A percentile compares a stretch with the other conserved stretches of the same genome.
These are phyloP conservation scores for Helicoverpa zea DNA, from an alignment of 1,140 invertebrate genomes.

Conservation along the genomic window DNA sequence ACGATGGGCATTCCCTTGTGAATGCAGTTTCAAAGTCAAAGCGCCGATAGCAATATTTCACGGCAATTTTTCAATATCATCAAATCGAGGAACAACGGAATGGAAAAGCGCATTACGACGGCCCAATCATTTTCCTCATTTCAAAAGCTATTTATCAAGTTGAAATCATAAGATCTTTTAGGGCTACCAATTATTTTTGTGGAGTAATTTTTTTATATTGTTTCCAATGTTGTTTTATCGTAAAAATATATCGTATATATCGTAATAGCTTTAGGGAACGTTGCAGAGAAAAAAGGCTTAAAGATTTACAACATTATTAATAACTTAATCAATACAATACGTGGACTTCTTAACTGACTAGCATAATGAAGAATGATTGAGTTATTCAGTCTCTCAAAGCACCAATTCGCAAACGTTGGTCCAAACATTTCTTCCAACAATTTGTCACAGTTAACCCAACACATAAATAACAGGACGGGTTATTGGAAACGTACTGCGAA, in stretches of 20 bases:
- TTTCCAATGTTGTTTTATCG: no score
- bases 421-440: slow-evolving; percentile 35
- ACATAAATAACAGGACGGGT: slow-evolving; percentile 40
- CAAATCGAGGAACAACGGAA: slow-evolving; percentile 49
- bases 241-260: no score
- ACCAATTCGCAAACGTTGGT: neutral
- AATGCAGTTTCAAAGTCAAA: slow-evolving; percentile 54
- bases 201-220: no score
- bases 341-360: neutral
- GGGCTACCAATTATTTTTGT: no score
- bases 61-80: slow-evolving; percentile 61
- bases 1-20: slow-evolving; percentile 50
- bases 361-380: neutral
- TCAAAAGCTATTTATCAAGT: neutral
- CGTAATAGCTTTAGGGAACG: no score
- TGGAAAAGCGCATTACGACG: slow-evolving; percentile 49
- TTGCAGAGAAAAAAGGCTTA: no score
- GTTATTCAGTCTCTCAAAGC: neutral
- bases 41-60: slow-evolving; percentile 57
- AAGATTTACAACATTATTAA: no score
- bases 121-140: slow-evolving; percentile 13
- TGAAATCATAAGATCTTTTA: neutral
- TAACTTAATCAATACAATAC: no score
- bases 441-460: slow-evolving; percentile 27
- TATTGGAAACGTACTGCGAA: slow-evolving; percentile 31